Evolutionary conservation across 2,888 invertebrate species (phyloP), one percentile per base, ranked within the genome.

Genomic region (Carterocephalus palaemon): DNA sequence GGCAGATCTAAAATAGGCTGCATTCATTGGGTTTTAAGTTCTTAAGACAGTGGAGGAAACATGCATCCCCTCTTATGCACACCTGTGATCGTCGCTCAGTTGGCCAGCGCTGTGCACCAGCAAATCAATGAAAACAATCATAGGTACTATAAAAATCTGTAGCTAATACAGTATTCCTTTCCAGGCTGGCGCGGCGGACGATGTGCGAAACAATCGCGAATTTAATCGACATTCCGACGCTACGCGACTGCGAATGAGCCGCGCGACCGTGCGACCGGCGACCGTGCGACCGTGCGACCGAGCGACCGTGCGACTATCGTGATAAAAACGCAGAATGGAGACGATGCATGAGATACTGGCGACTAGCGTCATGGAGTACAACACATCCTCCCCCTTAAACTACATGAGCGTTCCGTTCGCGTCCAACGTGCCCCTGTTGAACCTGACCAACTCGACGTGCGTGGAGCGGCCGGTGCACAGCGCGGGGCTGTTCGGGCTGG

Each of bases 401-500:
- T 36, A 22, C 7, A 4, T 28, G 19, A 39, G 29, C 15, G 12
- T 9, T 7, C n/a, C 15, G 28, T n/a, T n/a, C 7, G 3, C n/a
- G 29, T 2, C 22, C n/a, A 15, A 20, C 8, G 28, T 8, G 3
- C 8, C 13, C 9, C 23, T 43, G 19, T 46, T 39, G 13, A 54
- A 54, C 7, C 28, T 47, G 2, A 53, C 59, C 2, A 60, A 57
- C 10, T 29, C 42, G 13, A 43, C 38, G 48, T 53, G 29, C 16
- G 22, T 29, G 17, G 4, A 3, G 28, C n/a, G 22, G 7, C 5
- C 15, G 4, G 15, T 28, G 10, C 3, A 8, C 2, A 19, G 51
- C 2, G 50, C 51, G 4, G 53, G 34, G 31, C 49, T 60, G 45
- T 63, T 81, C 33, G 41, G 57, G n/a, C 34, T 70, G 19, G 52